A percentile compares a stretch with the other conserved stretches of the same genome.
phyloP scores from a whole-genome alignment of 2,113 vertebrate species.

The Cololabis saira region DNA sequence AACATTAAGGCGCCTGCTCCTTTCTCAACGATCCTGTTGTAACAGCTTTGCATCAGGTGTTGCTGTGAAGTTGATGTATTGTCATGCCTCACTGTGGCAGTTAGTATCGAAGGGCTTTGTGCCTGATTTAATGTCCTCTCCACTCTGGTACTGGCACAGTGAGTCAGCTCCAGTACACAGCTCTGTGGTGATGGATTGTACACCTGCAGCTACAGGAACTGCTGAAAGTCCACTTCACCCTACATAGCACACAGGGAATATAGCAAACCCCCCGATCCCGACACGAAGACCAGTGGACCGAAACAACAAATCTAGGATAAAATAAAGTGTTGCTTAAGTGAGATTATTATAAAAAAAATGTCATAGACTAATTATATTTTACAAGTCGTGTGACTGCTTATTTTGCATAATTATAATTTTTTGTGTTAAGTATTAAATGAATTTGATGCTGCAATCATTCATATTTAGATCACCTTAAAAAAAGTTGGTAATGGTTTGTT shows the following conservation, averaged over 20 bases:
- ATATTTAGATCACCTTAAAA: too few species aligned
- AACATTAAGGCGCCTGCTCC: neutral
- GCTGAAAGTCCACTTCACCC: conserved; percentile 57
- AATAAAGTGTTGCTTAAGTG: too few species aligned
- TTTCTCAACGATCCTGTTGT: neutral
- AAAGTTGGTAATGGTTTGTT: too few species aligned
- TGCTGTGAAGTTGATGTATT: conserved; percentile 45
- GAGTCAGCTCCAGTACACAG: conserved; percentile 57
- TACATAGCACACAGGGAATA: conserved; percentile 50
- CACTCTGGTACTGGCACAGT: conserved; percentile 53
- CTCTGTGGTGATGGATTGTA: conserved; percentile 72
- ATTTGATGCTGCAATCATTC: too few species aligned
- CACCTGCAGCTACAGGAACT: conserved; percentile 69
- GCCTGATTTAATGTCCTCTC: conserved; percentile 63
- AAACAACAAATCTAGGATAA: conserved; percentile 14
- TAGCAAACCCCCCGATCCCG: conserved; percentile 57
- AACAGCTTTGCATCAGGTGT: conserved; percentile 38
- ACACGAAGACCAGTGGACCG: conserved; percentile 44
- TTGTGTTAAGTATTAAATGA: too few species aligned
- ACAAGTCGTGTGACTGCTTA: too few species aligned
- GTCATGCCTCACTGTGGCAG: conserved; percentile 45
- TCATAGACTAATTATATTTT: too few species aligned
- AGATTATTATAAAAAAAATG: too few species aligned
- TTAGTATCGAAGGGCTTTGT: conserved; percentile 50
- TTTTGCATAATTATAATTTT: too few species aligned